Base-by-base conservation (phyloP, 2,797 vertebrate species). In the Melanotaenia parkinsoni region DNA sequence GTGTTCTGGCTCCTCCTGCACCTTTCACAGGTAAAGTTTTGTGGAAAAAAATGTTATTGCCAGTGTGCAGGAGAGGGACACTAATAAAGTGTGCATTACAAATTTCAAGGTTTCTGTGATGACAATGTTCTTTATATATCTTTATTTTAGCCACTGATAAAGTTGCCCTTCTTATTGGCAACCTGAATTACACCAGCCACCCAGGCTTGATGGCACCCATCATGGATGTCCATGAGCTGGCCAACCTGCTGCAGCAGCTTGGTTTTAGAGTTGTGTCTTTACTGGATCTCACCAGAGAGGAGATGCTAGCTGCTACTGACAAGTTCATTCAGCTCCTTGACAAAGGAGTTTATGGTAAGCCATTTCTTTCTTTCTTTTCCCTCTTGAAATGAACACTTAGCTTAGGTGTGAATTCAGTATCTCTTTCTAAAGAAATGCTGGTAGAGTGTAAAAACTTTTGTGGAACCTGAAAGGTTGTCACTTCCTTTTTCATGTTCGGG, bases 91-190 rank as follows among this genome's bases (percentile, higher is more conserved):
- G 32, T 67, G 18, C 47, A 2, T 66, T 28, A 38, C 0, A 58
- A 68, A 37, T 82, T 70, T 16, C 47, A 8, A 0, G 35, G 11
- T 47, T 72, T 18, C 59, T 63, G 43, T 67, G 74, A 67, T 76
- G 74, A 43, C 3, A 40, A 51, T 56, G 53, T 16, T n/a, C 33
- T 69, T 58, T 30, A 30, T 30, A 30, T 30, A 5, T 76, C 6
- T 16, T 43, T 58, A 71, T 50, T 81, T 62, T 54, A 97, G 96
- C 96, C 38, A 94, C 94, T 32, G 96, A 95, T 82, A 97, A 97
- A 90, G 94, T 97, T 53, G 96, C 96, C 0, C 90, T 97, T 69
- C 50, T 97, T 51, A 96, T 97, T 71, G 96, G 96, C 65, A 97
- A 97, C 88, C 89, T 97, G 76, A 91, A 90, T 78, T 97, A 97